Evolutionary conservation across 2,888 invertebrate genomes (phyloP).

Genomic region (Rhopalosiphum nymphaeae): DNA sequence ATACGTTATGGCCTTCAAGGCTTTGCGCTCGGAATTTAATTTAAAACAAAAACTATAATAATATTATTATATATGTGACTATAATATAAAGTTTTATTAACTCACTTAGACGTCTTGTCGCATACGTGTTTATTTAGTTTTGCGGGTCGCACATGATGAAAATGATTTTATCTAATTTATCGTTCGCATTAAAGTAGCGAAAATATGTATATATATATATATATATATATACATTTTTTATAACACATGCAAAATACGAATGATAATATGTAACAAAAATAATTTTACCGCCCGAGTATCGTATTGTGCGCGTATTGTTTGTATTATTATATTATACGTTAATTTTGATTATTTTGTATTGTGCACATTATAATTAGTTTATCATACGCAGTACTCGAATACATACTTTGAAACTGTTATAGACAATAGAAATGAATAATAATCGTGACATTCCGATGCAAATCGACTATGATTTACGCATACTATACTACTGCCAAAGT

Average conservation of each 20-base stretch:
- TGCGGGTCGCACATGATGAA: background rate
- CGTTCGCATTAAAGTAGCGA: background rate
- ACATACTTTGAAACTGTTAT: background rate
- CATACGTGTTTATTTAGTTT: conserved; percentile 42
- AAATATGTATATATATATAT: background rate
- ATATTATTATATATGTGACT: background rate
- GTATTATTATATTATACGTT: background rate
- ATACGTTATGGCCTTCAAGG: conserved; percentile 16
- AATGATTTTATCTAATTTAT: background rate
- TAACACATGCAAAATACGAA: background rate
- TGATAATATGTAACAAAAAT: background rate
- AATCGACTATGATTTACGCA: background rate
- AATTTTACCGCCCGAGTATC: background rate
- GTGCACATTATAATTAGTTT: background rate
- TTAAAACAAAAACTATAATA: conserved; percentile 53
- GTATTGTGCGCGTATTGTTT: background rate
- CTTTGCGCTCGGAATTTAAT: conserved; percentile 47
- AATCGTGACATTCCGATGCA: background rate
- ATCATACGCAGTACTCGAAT: background rate
- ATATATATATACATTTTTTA: background rate
- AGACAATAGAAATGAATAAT: background rate
- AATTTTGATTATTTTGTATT: background rate
- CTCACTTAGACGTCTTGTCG: conserved; percentile 25
- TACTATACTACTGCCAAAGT: background rate
- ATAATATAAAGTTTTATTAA: conserved; percentile 56